phyloP scores from a whole-genome alignment of 2,797 vertebrate genomes.

The Lacerta agilis region DNA sequence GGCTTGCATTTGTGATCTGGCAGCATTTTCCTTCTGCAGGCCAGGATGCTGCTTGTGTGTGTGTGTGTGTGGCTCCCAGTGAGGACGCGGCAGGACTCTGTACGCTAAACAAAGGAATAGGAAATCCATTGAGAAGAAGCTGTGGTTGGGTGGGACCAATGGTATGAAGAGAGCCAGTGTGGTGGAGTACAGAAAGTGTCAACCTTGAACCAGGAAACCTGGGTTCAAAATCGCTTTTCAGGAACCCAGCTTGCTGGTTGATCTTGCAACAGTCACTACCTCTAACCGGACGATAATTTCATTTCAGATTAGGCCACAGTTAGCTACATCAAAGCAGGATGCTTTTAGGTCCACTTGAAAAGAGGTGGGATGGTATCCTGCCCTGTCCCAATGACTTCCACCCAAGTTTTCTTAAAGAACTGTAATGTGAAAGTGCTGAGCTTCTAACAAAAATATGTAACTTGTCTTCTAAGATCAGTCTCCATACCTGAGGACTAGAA shows the following conservation, averaged over 20 bases:
- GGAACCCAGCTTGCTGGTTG: too few relatives aligned
- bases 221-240: not conserved
- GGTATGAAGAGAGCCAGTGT: too few relatives aligned
- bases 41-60: not conserved
- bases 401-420: too few relatives aligned
- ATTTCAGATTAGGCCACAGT: not conserved
- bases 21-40: not conserved
- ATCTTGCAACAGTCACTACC: not conserved
- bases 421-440: too few relatives aligned
- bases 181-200: too few relatives aligned
- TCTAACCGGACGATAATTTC: not conserved
- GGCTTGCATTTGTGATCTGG: constrained; percentile 36
- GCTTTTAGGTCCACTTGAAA: not conserved
- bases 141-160: not conserved
- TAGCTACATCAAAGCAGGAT: not conserved
- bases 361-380: not conserved
- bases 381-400: not conserved
- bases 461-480: too few relatives aligned
- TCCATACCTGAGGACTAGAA: too few relatives aligned
- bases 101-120: not conserved
- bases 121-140: not conserved
- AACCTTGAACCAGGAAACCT: not conserved
- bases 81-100: not conserved
- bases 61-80: not conserved
- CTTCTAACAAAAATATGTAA: too few relatives aligned